A percentile compares a stretch with the other conserved stretches of the same genome.
phyloP scores from a whole-genome alignment of 2,113 vertebrate species.

The Progne subis region DNA sequence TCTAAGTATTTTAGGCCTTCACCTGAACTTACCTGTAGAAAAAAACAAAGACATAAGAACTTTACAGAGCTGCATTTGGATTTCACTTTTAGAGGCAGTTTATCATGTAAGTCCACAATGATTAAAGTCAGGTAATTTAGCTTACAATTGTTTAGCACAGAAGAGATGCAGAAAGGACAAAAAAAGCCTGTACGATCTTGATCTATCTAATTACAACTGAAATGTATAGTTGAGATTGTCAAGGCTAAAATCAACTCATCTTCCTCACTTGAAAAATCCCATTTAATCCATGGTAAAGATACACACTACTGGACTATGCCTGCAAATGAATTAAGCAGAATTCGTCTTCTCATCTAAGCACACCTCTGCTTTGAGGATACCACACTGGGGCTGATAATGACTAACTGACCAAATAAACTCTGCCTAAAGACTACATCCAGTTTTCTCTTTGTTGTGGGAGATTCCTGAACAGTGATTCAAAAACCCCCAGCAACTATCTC shows the following conservation, averaged over 20 bases:
- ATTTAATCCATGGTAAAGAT: neutral
- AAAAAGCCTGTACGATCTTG: neutral
- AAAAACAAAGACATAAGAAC: neutral
- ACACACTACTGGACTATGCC: neutral
- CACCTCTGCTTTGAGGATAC: neutral
- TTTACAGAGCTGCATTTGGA: neutral
- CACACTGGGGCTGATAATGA: neutral
- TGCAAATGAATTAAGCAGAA: neutral
- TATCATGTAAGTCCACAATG: neutral
- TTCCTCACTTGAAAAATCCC: neutral
- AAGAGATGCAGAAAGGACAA: neutral
- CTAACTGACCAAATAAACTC: slow-evolving; percentile 22
- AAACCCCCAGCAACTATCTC: neutral
- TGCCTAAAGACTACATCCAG: neutral
- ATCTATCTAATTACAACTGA: neutral
- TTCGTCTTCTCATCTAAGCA: neutral
- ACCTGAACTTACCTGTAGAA: neutral
- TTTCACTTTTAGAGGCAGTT: neutral
- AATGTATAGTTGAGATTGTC: neutral
- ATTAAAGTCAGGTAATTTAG: neutral
- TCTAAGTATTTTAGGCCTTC: neutral
- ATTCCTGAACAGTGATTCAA: slow-evolving; percentile 50
- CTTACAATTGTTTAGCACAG: neutral
- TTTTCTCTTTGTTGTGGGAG: neutral
- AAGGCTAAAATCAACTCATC: neutral